Evolutionary conservation across 1,140 invertebrate species (phyloP), one percentile per base, ranked within the genome.

Genomic region (Dendroctonus valens): DNA sequence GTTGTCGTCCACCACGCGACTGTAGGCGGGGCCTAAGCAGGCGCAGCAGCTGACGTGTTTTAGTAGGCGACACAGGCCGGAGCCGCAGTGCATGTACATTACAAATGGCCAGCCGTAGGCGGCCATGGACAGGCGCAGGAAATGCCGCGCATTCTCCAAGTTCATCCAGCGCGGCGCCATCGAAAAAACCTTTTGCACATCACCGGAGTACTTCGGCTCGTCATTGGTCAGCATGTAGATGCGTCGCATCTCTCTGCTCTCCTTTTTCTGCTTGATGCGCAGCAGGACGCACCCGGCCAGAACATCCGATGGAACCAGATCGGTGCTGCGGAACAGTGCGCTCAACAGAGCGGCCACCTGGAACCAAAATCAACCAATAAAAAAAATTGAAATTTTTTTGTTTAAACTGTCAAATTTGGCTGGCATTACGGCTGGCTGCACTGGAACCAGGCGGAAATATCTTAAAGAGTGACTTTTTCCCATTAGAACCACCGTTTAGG

Each of bases 81-180:
- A 89, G 65, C 86, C 87, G 58, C 84, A 84, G 74, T 93, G 85
- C 37, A 85, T 81, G 75, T 91, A 92, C 70, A 95, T 79, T 68
- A 91, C 91, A 71, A 91, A 91, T n/a, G 92, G 89, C 92, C 93
- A 96, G 1, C 93, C 92, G 77, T 95, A 96, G n/a, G 87, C 86
- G 0, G 90, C 89, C 71, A 91, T 86, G 0, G 92, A 91, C 70
- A 91, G 84, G 74, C 88, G 85, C 60, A 94, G 80, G 71, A 89
- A 93, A 78, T 94, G 87, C 50, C 83, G 74, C 0, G 91, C 90
- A 71, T 86, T 84, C 65, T 89, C 85, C 50, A 92, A 74, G 69
- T 87, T 91, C 89, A 93, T 92, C 91, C 92, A 94, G 3, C 79
- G 78, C 0, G 89, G 87, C 8, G 83, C 80, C 46, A 83, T 80